Evolutionary conservation across 2,113 vertebrate genomes (phyloP).

Genomic region (Progne subis): DNA sequence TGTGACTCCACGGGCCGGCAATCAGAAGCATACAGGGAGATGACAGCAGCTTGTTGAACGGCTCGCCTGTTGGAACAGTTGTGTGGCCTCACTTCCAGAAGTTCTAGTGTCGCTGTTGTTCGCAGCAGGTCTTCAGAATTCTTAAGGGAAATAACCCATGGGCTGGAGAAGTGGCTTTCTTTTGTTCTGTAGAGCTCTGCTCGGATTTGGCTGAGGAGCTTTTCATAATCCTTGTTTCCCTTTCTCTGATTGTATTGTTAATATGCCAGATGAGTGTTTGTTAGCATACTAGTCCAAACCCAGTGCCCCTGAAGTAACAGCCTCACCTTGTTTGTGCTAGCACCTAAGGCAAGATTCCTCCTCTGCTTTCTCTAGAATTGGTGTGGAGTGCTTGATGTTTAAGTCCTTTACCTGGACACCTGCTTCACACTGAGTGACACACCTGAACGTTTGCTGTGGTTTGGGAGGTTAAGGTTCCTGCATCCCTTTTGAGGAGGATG

Average conservation of each 20-base stretch:
- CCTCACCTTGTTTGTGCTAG: neutral
- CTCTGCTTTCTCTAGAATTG: neutral
- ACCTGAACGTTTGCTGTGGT: neutral
- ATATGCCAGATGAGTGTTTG: neutral
- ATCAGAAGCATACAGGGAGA: fast-evolving
- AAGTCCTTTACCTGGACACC: neutral
- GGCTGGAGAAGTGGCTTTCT: neutral
- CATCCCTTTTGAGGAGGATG: neutral
- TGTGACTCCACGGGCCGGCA: neutral
- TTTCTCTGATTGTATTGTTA: neutral
- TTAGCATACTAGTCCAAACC: neutral
- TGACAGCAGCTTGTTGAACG: neutral
- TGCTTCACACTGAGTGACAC: neutral
- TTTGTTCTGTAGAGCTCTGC: neutral
- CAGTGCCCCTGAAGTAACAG: neutral
- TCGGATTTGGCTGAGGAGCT: constrained; percentile 34
- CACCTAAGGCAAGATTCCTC: neutral
- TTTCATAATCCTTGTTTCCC: constrained; percentile 28
- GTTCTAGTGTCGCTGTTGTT: neutral
- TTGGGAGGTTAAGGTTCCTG: neutral
- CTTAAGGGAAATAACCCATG: neutral
- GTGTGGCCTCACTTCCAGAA: neutral
- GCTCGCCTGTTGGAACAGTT: neutral
- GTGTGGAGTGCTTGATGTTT: neutral
- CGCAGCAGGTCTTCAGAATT: neutral